Evolutionary conservation across 1,140 invertebrate species (phyloP).

Genomic region (Apis cerana): DNA sequence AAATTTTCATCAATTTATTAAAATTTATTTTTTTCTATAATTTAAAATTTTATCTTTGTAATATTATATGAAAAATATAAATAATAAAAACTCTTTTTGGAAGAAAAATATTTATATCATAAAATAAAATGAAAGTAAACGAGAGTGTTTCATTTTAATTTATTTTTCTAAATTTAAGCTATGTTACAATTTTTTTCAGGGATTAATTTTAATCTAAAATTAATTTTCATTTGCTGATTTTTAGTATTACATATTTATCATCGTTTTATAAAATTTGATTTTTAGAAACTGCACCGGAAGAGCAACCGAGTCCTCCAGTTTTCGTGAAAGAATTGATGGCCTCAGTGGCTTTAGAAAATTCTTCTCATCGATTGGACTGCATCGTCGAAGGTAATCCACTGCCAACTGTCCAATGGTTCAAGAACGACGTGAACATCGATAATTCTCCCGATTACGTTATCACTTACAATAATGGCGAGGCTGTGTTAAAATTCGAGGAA

Average conservation of each 20-base stretch:
- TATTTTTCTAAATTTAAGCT: too few relatives aligned
- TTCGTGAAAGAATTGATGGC: conserved; percentile 85
- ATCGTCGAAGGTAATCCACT: conserved; percentile 88
- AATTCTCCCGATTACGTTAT: conserved; percentile 87
- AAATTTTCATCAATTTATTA: too few relatives aligned
- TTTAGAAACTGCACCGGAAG: conserved; percentile 85
- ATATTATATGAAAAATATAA: neutral
- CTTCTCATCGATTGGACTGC: conserved; percentile 86
- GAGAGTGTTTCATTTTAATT: too few relatives aligned
- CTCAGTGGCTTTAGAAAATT: conserved; percentile 85
- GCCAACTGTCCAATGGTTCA: conserved; percentile 91
- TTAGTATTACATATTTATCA: neutral
- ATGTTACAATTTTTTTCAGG: neutral
- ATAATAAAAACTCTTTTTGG: too few relatives aligned
- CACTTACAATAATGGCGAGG: conserved; percentile 86
- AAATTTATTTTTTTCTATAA: too few relatives aligned
- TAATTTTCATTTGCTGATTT: neutral
- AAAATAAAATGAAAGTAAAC: too few relatives aligned
- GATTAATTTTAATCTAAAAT: neutral
- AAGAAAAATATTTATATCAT: too few relatives aligned
- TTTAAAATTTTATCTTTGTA: neutral
- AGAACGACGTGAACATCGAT: conserved; percentile 88
- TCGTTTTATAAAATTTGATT: conserved; percentile 10
- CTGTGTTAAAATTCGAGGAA: conserved; percentile 84
- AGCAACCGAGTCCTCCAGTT: conserved; percentile 84